A percentile compares a stretch with the other conserved stretches of the same genome.
Conservation (phyloP, 1,140 invertebrate genomes). For the Ooceraea biroi region DNA sequence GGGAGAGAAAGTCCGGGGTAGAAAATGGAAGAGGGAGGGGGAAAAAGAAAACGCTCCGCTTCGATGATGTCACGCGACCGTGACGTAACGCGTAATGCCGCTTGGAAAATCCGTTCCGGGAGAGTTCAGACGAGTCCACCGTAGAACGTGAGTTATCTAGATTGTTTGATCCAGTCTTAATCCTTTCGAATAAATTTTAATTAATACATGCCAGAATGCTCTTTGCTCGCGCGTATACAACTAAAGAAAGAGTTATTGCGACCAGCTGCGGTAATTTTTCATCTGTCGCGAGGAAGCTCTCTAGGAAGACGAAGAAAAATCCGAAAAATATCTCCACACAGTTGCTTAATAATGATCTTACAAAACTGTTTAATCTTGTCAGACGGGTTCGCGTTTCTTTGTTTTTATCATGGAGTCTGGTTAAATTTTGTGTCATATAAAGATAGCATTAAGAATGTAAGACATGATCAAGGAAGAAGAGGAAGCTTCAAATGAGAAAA, state of each 20-base stretch:
- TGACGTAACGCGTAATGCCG: slow-evolving; percentile 37
- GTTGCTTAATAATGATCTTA: slow-evolving; percentile 19
- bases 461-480: neutral
- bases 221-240: neutral
- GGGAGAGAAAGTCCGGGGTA: neutral
- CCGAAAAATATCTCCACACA: neutral
- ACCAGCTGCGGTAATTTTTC: neutral
- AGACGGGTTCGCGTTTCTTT: slow-evolving; percentile 40
- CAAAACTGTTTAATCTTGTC: slow-evolving; percentile 1
- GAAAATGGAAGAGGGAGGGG: slow-evolving; percentile 5
- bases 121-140: slow-evolving; percentile 68
- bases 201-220: neutral
- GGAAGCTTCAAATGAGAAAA: slow-evolving; percentile 21
- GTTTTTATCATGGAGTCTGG: neutral
- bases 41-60: slow-evolving; percentile 24
- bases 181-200: neutral
- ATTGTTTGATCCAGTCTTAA: neutral
- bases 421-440: neutral
- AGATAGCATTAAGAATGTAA: neutral
- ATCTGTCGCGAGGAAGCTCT: neutral
- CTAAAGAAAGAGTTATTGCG: neutral
- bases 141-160: slow-evolving; percentile 8
- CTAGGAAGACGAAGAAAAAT: slow-evolving; percentile 31
- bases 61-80: slow-evolving; percentile 33
- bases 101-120: slow-evolving; percentile 48